A percentile compares a stretch with the other conserved stretches of the same genome.
Evolutionary conservation across 2,113 vertebrate genomes (phyloP).

Genomic region (Phaethornis superciliosus): DNA sequence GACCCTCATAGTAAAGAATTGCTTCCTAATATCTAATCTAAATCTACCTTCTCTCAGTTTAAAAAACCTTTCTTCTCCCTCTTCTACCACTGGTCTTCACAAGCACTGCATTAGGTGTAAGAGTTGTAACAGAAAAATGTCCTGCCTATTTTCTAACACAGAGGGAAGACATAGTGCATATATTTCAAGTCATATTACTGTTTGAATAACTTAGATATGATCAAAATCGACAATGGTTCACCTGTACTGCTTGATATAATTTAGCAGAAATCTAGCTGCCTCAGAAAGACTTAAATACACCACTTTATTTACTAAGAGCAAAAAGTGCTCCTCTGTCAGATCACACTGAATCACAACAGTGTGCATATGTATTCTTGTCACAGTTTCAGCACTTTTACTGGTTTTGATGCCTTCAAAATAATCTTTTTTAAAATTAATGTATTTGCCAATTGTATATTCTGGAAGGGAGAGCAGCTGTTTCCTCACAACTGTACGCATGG

Average conservation of each 20-base stretch:
- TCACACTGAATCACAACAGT: neutral
- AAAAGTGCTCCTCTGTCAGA: neutral
- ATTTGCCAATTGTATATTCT: slow-evolving; percentile 34
- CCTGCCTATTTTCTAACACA: neutral
- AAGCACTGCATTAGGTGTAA: neutral
- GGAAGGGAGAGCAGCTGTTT: slow-evolving; percentile 54
- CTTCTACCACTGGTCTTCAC: neutral
- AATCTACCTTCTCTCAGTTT: too few species aligned
- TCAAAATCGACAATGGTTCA: neutral
- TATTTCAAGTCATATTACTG: neutral
- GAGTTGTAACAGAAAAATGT: neutral
- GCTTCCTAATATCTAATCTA: too few species aligned
- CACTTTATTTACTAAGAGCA: neutral
- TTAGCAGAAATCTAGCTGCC: neutral
- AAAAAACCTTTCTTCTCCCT: too few species aligned
- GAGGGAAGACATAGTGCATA: neutral
- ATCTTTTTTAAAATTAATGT: slow-evolving; percentile 28
- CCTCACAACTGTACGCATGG: slow-evolving; percentile 20
- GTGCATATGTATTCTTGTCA: slow-evolving; percentile 7
- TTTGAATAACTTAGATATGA: neutral
- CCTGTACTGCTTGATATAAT: neutral
- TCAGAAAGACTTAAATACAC: neutral
- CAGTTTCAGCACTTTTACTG: slow-evolving; percentile 19
- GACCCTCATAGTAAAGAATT: too few species aligned
- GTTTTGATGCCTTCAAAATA: slow-evolving; percentile 43